These are phyloP conservation scores for Lasioglossum villosulum DNA, from an alignment of 2,888 invertebrate genomes.

Conservation along the genomic window DNA sequence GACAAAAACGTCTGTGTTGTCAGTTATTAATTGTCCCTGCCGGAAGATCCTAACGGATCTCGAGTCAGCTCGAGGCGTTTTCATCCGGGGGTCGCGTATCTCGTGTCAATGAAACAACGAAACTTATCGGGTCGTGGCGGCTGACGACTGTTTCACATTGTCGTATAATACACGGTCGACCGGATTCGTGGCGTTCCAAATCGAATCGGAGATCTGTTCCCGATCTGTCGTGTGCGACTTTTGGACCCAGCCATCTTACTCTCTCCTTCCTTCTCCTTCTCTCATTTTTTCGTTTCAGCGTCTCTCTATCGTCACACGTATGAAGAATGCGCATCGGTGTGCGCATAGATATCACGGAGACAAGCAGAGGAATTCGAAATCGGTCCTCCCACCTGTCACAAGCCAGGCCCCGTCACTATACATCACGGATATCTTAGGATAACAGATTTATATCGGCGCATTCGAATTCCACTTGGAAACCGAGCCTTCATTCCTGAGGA, in stretches of 20 bases:
- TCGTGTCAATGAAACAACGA: conserved; percentile 66
- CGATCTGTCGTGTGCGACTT: conserved; percentile 69
- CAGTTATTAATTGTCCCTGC: conserved; percentile 66
- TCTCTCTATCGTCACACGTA: conserved; percentile 8
- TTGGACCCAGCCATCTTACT: conserved; percentile 27
- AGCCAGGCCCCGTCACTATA: conserved; percentile 66
- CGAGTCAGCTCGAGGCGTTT: conserved; percentile 28
- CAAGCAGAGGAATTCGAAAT: conserved; percentile 68
- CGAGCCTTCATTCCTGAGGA: conserved; percentile 26
- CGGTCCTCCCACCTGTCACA: conserved; percentile 71
- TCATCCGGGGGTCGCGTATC: conserved; percentile 44
- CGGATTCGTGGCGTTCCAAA: conserved; percentile 67
- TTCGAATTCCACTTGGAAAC: conserved; percentile 56
- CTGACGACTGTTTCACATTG: conserved; percentile 48
- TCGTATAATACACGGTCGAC: conserved; percentile 58
- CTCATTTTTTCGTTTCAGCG: background rate
- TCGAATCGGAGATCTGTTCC: conserved; percentile 69
- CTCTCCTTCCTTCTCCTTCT: background rate
- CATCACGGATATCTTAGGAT: conserved; percentile 71
- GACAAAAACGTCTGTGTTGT: conserved; percentile 57
- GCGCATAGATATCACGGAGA: conserved; percentile 50
- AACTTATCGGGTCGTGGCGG: conserved; percentile 36
- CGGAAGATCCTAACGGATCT: conserved; percentile 61
- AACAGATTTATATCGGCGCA: conserved; percentile 73
- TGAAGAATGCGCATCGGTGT: background rate